phyloP scores from a whole-genome alignment of 2,888 invertebrate genomes.

The Drosophila dives region DNA sequence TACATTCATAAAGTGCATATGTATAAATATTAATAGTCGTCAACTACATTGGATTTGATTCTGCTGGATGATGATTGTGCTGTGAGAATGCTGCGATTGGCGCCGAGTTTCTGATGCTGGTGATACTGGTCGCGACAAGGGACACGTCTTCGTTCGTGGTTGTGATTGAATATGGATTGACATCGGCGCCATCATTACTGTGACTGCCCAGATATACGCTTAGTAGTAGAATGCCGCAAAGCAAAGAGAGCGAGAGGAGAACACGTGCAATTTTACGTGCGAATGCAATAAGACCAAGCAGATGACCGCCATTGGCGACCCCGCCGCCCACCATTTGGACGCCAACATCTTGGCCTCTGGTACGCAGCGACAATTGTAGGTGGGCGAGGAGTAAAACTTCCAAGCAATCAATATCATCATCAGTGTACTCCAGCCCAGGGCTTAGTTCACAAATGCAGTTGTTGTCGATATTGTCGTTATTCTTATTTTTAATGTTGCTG shows the following conservation, averaged over 20 bases:
- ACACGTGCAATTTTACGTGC: conserved; percentile 81
- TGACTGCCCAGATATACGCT: conserved; percentile 76
- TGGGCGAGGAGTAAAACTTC: conserved; percentile 62
- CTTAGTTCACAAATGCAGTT: conserved; percentile 60
- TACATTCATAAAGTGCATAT: conserved; percentile 3
- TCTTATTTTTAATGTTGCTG: conserved; percentile 21
- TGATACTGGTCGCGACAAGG: conserved; percentile 9
- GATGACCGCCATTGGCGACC: conserved; percentile 77
- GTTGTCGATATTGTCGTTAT: conserved; percentile 32
- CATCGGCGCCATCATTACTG: neutral
- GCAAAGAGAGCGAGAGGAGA: conserved; percentile 75
- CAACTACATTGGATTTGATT: conserved; percentile 32
- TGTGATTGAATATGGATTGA: conserved; percentile 16
- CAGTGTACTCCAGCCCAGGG: conserved; percentile 36
- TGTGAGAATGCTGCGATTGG: conserved; percentile 2
- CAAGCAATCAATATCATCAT: conserved; percentile 49
- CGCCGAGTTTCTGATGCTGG: conserved; percentile 19
- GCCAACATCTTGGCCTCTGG: conserved; percentile 9
- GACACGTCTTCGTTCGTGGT: conserved; percentile 7
- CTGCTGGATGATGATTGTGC: conserved; percentile 23
- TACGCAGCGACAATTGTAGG: conserved; percentile 48
- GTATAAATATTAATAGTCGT: conserved; percentile 12
- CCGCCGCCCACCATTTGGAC: conserved; percentile 68
- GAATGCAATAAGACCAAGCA: conserved; percentile 81
- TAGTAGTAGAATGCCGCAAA: conserved; percentile 76